phyloP scores from a whole-genome alignment of 2,888 invertebrate species.

The Dorcus hopei region DNA sequence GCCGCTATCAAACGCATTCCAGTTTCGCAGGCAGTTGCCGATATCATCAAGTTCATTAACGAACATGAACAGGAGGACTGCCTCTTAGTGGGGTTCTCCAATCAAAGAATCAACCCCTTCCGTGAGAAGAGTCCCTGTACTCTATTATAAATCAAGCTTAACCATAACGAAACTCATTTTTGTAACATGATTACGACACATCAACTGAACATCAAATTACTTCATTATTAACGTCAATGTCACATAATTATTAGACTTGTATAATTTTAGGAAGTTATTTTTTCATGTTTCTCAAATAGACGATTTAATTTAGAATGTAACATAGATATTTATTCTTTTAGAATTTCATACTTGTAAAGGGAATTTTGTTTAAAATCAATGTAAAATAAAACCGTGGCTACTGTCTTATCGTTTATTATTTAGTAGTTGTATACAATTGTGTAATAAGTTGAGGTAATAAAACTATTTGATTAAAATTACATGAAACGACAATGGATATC shows the following conservation, averaged over 20 bases:
- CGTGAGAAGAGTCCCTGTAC: conserved; percentile 89
- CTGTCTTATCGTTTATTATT: conserved; percentile 1
- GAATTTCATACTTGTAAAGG: not conserved
- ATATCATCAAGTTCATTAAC: conserved; percentile 85
- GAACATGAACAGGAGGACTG: conserved; percentile 94
- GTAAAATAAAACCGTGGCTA: not conserved
- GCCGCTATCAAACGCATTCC: conserved; percentile 83
- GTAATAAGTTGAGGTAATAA: conserved; percentile 8
- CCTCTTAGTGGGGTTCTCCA: conserved; percentile 88
- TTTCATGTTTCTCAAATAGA: not conserved
- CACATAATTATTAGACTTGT: not conserved
- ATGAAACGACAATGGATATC: conserved; percentile 11
- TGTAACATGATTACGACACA: not conserved
- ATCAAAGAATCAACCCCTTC: conserved; percentile 93
- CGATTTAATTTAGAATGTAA: no score
- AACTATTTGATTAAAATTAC: conserved; percentile 8
- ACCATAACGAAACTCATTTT: no score
- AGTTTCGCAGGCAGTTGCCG: conserved; percentile 86
- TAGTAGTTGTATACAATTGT: conserved; percentile 15
- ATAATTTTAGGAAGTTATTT: not conserved
- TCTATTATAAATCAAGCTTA: conserved; percentile 61
- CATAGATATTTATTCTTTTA: not conserved
- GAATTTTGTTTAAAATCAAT: not conserved
- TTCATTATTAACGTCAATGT: not conserved
- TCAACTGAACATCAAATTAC: conserved; percentile 1